Conservation (phyloP, 2,113 vertebrate genomes). For the Embiotoca jacksoni region DNA sequence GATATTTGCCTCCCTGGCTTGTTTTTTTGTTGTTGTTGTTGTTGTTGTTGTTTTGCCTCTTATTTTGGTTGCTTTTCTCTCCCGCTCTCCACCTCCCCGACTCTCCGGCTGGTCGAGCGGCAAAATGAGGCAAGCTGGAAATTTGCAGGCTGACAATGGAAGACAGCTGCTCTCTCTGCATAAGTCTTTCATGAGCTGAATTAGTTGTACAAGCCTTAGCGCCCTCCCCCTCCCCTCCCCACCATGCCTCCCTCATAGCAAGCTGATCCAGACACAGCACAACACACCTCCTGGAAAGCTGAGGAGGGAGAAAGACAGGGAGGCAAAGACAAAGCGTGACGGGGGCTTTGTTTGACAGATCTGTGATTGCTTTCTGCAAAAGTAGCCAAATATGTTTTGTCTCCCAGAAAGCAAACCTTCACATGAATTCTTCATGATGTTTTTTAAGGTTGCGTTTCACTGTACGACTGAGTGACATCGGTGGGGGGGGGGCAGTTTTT, state of each 20-base stretch:
- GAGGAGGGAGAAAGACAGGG: conserved; percentile 37
- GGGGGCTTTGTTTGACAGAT: conserved; percentile 80
- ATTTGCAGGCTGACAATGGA: conserved; percentile 85
- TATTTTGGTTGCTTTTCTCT: conserved; percentile 65
- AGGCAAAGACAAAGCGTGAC: conserved; percentile 67
- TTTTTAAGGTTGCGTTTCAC: neutral
- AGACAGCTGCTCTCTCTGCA: conserved; percentile 86
- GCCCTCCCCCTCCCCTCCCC: conserved; percentile 76
- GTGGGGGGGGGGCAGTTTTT: neutral
- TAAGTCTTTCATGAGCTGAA: conserved; percentile 87
- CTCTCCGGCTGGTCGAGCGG: conserved; percentile 79
- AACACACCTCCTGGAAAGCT: conserved; percentile 77
- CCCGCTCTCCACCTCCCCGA: conserved; percentile 46
- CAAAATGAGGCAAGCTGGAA: conserved; percentile 85
- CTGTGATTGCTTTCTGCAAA: conserved; percentile 68
- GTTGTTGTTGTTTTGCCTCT: neutral
- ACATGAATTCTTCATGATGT: conserved; percentile 46
- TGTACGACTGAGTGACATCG: neutral
- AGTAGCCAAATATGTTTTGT: conserved; percentile 53
- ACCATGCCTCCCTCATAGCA: conserved; percentile 56
- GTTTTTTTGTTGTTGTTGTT: conserved; percentile 31
- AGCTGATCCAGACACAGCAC: conserved; percentile 74
- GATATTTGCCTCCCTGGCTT: conserved; percentile 58
- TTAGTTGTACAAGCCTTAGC: conserved; percentile 80
- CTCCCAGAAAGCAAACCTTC: conserved; percentile 31